Percentiles rank a stretch among this genome's conserved stretches.
These are phyloP conservation scores for Antennarius maculatus DNA, from an alignment of 2,797 vertebrate species.

Conservation along the genomic window DNA sequence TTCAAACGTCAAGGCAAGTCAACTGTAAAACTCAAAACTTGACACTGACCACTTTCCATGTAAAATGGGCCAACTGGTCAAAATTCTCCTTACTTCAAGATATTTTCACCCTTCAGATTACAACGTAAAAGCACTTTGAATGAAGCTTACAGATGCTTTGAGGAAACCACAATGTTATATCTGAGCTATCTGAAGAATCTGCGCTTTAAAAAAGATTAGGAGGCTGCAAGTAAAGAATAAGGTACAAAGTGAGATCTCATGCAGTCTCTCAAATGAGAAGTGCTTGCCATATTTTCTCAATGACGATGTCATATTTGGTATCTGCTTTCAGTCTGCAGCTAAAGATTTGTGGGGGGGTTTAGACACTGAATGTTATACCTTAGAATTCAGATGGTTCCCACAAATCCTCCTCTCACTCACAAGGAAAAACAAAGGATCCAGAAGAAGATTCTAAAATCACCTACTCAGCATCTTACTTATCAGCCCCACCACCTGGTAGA, in stretches of 20 bases:
- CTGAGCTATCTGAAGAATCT: constrained; percentile 19
- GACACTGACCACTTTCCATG: not conserved
- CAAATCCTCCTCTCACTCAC: constrained; percentile 54
- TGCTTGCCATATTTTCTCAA: constrained; percentile 14
- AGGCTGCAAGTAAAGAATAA: constrained; percentile 10
- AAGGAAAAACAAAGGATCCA: constrained; percentile 66
- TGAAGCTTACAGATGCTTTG: constrained; percentile 4
- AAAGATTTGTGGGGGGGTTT: constrained; percentile 46
- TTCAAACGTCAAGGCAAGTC: too few relatives aligned
- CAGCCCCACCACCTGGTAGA: constrained; percentile 66
- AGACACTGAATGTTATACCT: constrained; percentile 47
- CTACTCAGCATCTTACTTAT: constrained; percentile 73
- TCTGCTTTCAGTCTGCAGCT: not conserved
- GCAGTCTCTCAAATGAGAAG: constrained; percentile 5
- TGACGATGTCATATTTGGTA: constrained; percentile 12
- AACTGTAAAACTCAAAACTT: too few relatives aligned
- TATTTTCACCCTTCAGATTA: too few relatives aligned
- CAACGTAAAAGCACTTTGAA: not conserved
- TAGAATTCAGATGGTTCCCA: constrained; percentile 56
- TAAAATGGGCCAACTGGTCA: not conserved
- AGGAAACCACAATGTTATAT: not conserved
- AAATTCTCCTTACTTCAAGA: too few relatives aligned
- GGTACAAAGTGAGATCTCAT: constrained; percentile 12
- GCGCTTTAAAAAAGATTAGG: constrained; percentile 17
- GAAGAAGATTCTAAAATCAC: constrained; percentile 63